Percentiles rank a stretch among this genome's conserved stretches.
These are phyloP conservation scores for Salpingus planirostris DNA, from an alignment of 2,888 invertebrate genomes.

Conservation along the genomic window DNA sequence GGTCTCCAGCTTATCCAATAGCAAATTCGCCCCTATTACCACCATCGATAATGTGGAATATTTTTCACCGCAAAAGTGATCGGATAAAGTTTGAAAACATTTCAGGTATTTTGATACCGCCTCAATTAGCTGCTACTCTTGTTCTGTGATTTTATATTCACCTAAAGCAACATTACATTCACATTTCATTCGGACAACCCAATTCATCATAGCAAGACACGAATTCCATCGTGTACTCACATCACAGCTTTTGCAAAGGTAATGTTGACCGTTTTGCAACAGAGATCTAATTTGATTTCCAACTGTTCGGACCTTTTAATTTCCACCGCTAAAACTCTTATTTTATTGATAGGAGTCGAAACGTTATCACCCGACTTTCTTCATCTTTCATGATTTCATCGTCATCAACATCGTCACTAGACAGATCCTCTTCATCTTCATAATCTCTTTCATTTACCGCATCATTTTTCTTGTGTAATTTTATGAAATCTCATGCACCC, in stretches of 20 bases:
- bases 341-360: neutral
- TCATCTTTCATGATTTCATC: neutral
- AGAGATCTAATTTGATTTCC: constrained; percentile 9
- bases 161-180: constrained; percentile 6
- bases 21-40: constrained; percentile 3
- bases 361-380: neutral
- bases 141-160: constrained; percentile 1
- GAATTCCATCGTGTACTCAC: constrained; percentile 14
- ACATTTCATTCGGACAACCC: constrained; percentile 6
- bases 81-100: constrained; percentile 14
- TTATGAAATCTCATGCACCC: constrained; percentile 7
- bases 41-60: constrained; percentile 17
- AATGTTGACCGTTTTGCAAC: constrained; percentile 12
- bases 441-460: constrained; percentile 1
- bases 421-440: neutral
- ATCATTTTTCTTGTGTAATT: no score
- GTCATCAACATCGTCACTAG: neutral
- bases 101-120: constrained; percentile 13
- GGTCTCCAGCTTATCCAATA: constrained; percentile 5
- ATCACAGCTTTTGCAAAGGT: constrained; percentile 12
- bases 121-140: constrained; percentile 10
- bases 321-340: constrained; percentile 7
- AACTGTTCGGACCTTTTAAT: constrained; percentile 11
- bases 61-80: constrained; percentile 13
- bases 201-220: constrained; percentile 11